These are phyloP conservation scores for Glomeris maerens DNA, from an alignment of 1,140 invertebrate species.

Conservation along the genomic window DNA sequence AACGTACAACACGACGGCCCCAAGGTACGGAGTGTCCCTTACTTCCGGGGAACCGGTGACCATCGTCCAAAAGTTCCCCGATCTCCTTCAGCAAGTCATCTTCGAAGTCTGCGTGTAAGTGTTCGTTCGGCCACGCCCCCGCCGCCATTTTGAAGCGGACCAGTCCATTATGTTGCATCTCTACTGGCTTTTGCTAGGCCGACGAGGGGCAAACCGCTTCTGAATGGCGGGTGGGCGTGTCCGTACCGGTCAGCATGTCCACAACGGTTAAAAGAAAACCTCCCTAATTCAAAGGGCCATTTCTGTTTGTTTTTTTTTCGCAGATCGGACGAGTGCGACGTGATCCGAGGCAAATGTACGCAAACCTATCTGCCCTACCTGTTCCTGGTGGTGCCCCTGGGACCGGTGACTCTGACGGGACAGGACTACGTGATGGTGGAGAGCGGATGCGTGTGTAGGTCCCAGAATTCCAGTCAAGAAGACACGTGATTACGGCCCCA, in stretches of 20 bases:
- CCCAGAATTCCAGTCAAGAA: constrained; percentile 57
- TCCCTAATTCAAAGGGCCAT: too few relatives aligned
- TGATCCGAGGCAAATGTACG: constrained; percentile 72
- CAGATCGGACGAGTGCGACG: constrained; percentile 71
- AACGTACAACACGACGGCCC: constrained; percentile 78
- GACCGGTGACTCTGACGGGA: constrained; percentile 71
- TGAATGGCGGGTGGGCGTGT: too few relatives aligned
- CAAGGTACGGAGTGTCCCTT: constrained; percentile 79
- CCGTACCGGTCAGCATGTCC: too few relatives aligned
- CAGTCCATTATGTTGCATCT: too few relatives aligned
- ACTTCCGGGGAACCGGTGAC: constrained; percentile 82
- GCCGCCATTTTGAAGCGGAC: too few relatives aligned
- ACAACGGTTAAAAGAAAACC: too few relatives aligned
- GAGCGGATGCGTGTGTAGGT: constrained; percentile 77
- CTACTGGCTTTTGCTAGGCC: too few relatives aligned
- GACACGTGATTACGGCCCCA: too few relatives aligned
- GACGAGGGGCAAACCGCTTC: too few relatives aligned
- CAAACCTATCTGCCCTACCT: constrained; percentile 83
- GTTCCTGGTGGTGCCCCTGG: constrained; percentile 74
- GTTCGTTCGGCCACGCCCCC: too few relatives aligned
- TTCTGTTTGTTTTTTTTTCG: too few relatives aligned
- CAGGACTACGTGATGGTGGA: constrained; percentile 85
- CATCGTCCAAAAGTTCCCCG: constrained; percentile 86
- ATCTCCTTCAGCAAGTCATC: constrained; percentile 81
- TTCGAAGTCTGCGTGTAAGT: constrained; percentile 71